Evolutionary conservation across 2,113 vertebrate genomes (phyloP).

Genomic region (Pampusana beccarii): DNA sequence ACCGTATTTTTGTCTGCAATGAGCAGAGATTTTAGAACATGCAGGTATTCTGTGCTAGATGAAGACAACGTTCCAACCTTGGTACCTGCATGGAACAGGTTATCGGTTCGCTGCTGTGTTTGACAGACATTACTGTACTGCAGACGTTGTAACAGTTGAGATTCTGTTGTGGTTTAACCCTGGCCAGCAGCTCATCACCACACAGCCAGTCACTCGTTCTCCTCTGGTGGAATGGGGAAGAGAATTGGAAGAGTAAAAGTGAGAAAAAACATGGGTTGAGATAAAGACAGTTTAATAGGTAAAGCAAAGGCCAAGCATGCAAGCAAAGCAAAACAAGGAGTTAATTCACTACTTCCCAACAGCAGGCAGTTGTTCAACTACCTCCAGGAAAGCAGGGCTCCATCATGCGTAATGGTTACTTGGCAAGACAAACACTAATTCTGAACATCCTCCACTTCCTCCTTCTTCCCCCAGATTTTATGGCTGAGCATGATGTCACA

Average conservation of each 20-base stretch:
- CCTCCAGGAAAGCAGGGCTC: background rate
- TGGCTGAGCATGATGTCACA: background rate
- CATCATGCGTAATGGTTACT: rapidly evolving
- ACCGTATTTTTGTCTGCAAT: background rate
- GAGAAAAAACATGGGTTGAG: background rate
- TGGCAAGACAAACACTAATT: background rate
- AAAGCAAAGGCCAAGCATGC: background rate
- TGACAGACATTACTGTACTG: background rate
- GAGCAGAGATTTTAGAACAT: background rate
- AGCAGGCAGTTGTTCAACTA: background rate
- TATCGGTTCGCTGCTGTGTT: background rate
- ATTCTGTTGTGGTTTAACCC: background rate
- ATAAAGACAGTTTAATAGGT: background rate
- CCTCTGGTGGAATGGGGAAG: background rate
- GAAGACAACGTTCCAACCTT: background rate
- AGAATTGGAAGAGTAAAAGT: background rate
- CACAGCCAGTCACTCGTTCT: background rate
- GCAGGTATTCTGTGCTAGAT: background rate
- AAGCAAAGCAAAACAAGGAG: background rate
- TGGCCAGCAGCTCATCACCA: background rate
- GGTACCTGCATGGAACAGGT: background rate
- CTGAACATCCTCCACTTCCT: rapidly evolving
- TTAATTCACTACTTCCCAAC: rapidly evolving
- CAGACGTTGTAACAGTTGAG: background rate
- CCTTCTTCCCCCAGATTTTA: background rate